phyloP scores from a whole-genome alignment of 2,113 vertebrate genomes.

The Uropsilus gracilis region DNA sequence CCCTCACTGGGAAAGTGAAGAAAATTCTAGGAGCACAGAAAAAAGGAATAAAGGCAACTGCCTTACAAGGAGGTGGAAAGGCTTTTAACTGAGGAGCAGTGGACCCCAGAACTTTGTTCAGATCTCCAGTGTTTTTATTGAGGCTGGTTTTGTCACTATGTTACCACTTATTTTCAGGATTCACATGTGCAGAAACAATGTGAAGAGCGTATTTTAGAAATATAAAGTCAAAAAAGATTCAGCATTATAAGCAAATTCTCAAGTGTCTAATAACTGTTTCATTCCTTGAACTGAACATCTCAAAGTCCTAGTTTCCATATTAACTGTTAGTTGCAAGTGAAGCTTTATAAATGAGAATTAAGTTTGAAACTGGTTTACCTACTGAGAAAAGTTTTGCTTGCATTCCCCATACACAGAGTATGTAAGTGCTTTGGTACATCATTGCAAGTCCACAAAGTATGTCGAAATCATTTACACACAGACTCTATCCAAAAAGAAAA shows the following conservation, averaged over 20 bases:
- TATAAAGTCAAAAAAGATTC: not conserved
- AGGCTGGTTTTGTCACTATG: not conserved
- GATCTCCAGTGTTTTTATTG: not conserved
- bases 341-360: conserved; percentile 67
- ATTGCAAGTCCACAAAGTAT: conserved; percentile 77
- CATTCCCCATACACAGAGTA: not conserved
- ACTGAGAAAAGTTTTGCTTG: conserved; percentile 78
- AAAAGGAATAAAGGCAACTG: not conserved
- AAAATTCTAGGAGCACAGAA: not conserved
- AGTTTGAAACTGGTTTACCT: conserved; percentile 51
- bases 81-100: not conserved
- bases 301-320: conserved; percentile 56
- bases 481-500: not conserved
- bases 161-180: not conserved
- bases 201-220: not conserved
- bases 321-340: conserved; percentile 70
- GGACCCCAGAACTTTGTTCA: not conserved
- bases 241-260: not conserved
- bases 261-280: conserved; percentile 60
- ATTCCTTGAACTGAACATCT: not conserved
- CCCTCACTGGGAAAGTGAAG: not conserved
- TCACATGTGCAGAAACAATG: not conserved
- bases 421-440: conserved; percentile 62
- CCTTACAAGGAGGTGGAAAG: not conserved
- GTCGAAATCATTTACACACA: conserved; percentile 14